Evolutionary conservation across 2,113 vertebrate species (phyloP).

Genomic region (Pteronura brasiliensis): DNA sequence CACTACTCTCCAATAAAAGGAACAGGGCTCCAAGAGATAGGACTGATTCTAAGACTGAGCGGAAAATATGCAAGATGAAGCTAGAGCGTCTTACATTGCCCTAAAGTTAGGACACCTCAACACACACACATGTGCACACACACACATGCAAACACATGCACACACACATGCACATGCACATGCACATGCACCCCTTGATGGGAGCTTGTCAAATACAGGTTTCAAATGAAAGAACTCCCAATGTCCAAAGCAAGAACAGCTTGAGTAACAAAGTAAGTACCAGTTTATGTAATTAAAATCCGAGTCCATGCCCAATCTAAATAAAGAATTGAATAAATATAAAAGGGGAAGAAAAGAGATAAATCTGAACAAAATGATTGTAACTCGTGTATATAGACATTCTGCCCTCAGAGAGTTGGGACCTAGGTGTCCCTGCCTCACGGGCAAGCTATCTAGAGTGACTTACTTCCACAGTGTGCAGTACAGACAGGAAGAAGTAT

Average conservation of each 20-base stretch:
- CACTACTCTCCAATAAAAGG: background rate
- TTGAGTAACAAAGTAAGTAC: background rate
- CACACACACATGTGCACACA: too few relatives aligned
- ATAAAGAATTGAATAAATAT: background rate
- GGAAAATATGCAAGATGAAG: background rate
- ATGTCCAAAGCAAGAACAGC: background rate
- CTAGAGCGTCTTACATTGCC: background rate
- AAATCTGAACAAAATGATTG: background rate
- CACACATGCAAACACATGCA: background rate
- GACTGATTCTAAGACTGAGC: background rate
- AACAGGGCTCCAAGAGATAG: background rate
- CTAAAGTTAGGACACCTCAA: background rate
- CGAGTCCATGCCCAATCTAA: background rate
- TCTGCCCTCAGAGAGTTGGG: background rate
- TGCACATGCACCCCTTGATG: background rate
- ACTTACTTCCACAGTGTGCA: background rate
- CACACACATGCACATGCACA: background rate
- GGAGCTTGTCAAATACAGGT: background rate
- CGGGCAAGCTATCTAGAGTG: background rate
- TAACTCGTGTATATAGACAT: background rate
- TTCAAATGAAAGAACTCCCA: background rate
- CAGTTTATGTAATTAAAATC: background rate
- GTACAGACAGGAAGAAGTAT: accelerated
- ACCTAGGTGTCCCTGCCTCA: too few relatives aligned
- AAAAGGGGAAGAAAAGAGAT: background rate